Percentiles rank a stretch among this genome's conserved stretches.
Evolutionary conservation across 1,140 invertebrate genomes (phyloP).

Genomic region (Helicoverpa zea): DNA sequence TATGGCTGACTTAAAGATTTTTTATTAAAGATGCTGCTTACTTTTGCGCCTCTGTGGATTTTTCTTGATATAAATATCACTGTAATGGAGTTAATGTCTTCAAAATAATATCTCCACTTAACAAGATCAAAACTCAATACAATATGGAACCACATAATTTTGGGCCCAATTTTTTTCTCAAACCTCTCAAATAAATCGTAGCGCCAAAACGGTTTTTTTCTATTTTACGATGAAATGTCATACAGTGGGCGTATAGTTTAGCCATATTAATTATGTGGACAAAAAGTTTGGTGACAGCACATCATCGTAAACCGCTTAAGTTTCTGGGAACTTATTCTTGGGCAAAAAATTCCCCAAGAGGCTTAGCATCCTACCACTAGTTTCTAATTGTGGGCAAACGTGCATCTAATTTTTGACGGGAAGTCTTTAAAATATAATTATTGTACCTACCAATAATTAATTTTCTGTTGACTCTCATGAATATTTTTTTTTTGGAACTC

Average conservation of each 20-base stretch:
- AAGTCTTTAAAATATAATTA: no score
- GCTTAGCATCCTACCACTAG: background rate
- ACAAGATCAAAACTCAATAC: no score
- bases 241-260: slow-evolving; percentile 44
- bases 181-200: background rate
- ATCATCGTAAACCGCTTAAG: slow-evolving; percentile 39
- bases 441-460: no score
- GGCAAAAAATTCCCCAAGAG: slow-evolving; percentile 17
- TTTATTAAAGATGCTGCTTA: background rate
- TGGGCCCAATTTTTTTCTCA: background rate
- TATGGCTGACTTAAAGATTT: slow-evolving; percentile 54
- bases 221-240: slow-evolving; percentile 30
- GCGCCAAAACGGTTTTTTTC: slow-evolving; percentile 25
- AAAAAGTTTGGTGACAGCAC: slow-evolving; percentile 46
- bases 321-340: slow-evolving; percentile 32
- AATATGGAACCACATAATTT: background rate
- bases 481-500: no score
- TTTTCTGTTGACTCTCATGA: no score
- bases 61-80: background rate
- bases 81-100: no score
- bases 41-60: background rate
- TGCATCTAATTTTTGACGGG: no score
- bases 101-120: no score
- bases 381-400: background rate
- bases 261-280: slow-evolving; percentile 44